phyloP scores from a whole-genome alignment of 2,113 vertebrate species.

The Microcebus murinus region DNA sequence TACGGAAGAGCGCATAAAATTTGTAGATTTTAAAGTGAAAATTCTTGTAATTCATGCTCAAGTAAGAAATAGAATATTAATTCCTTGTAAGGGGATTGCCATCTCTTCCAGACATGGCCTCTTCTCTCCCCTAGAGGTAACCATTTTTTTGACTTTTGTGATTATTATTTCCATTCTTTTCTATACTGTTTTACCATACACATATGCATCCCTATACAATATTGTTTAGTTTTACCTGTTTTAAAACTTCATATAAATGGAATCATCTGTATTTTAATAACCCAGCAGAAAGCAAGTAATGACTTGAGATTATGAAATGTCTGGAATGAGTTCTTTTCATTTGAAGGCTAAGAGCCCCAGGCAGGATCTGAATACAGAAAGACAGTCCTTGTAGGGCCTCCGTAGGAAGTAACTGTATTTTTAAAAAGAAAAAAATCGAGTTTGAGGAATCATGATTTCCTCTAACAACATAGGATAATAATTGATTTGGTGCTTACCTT shows the following conservation, averaged over 20 bases:
- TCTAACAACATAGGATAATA: background rate
- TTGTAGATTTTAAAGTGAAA: conserved; percentile 21
- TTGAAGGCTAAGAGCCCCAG: background rate
- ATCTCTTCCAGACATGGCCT: background rate
- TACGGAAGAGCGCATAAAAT: background rate
- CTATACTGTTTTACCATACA: background rate
- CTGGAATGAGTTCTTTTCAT: background rate
- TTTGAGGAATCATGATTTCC: background rate
- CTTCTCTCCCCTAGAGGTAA: background rate
- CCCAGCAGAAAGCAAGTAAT: background rate
- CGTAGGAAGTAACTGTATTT: conserved; percentile 16
- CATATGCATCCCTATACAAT: background rate
- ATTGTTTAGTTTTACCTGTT: background rate
- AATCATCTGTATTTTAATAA: background rate
- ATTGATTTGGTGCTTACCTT: background rate
- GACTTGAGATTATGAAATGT: background rate
- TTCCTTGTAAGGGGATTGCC: background rate
- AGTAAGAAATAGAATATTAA: conserved; percentile 22
- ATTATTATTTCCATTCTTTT: background rate
- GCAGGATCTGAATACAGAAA: background rate
- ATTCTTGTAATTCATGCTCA: background rate
- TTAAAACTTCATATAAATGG: background rate
- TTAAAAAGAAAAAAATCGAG: background rate
- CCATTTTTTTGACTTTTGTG: background rate
- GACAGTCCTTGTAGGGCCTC: background rate